phyloP scores from a whole-genome alignment of 2,113 vertebrate genomes.

The Solenodon paradoxus region DNA sequence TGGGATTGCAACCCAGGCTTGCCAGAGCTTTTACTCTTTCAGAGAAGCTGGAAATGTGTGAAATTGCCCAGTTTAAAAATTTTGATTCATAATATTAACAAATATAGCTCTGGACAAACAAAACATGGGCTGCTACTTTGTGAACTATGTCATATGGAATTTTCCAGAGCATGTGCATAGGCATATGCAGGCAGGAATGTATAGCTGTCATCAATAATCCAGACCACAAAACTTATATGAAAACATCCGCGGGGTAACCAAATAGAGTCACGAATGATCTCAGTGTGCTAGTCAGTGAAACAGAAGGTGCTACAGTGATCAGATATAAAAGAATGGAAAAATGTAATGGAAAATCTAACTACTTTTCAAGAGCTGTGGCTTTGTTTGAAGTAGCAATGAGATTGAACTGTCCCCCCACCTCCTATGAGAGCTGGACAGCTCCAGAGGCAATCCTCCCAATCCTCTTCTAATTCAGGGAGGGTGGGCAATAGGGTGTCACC shows the following conservation, averaged over 20 bases:
- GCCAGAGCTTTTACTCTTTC: background rate
- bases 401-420: background rate
- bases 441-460: background rate
- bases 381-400: background rate
- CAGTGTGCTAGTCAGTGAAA: background rate
- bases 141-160: background rate
- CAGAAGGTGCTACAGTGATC: background rate
- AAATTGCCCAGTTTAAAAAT: slow-evolving; percentile 3
- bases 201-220: background rate
- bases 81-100: slow-evolving; percentile 21
- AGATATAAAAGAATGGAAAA: background rate
- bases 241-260: background rate
- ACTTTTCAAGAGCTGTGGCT: background rate
- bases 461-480: fast-evolving
- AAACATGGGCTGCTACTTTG: background rate
- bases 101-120: background rate
- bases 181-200: background rate
- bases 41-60: background rate
- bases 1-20: background rate
- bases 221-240: background rate
- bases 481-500: background rate
- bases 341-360: background rate
- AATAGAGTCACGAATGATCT: background rate
- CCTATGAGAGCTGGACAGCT: background rate
- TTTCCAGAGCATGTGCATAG: background rate